Evolutionary conservation across 1,140 invertebrate genomes (phyloP), one percentile per base, ranked within the genome.

Genomic region (Zaprionus nigranus): DNA sequence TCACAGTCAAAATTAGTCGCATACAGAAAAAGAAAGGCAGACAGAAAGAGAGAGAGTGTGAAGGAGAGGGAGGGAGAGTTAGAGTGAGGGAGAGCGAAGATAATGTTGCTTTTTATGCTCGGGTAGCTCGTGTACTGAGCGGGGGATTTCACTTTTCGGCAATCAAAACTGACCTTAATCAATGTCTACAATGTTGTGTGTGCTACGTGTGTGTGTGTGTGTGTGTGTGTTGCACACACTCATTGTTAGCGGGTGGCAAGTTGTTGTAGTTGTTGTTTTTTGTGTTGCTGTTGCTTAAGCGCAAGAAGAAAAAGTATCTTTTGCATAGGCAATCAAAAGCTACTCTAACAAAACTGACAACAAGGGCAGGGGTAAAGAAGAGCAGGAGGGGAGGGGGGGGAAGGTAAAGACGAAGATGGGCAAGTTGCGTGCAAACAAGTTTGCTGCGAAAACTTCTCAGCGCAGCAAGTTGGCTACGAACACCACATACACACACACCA

Each of bases 121-220:
- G 73, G 57, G 43, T 77, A 60, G 63, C 51, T 69, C 57, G 17
- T 57, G 13, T 11, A 22, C 53, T 43, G 36, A 57, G 17, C 20
- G 49, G 62, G 26, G 72, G 70, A 75, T 87, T 87, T 87, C 83
- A 87, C 83, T 87, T 87, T 87, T 81, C 54, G 66, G 57, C 80
- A 83, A 80, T 82, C 78, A 81, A 81, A 87, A 87, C 83, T 87
- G 83, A 87, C 83, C 83, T 87, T 87, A 87, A 87, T 87, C 83
- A 87, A 87, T 80, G 77, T 69, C 68, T 71, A 49, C 63, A 36
- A 57, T 56, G 57, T 86, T 86, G 83, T 15, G 76, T 54, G 30
- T 68, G 56, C 22, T 67, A 2, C 28, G 30, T 7, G n/a, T 51
- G 17, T 69, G 22, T 30, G 28, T 60, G 15, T 61, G 54, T 59